Evolutionary conservation across 2,888 invertebrate genomes (phyloP).

Genomic region (Eupithecia dodoneata): DNA sequence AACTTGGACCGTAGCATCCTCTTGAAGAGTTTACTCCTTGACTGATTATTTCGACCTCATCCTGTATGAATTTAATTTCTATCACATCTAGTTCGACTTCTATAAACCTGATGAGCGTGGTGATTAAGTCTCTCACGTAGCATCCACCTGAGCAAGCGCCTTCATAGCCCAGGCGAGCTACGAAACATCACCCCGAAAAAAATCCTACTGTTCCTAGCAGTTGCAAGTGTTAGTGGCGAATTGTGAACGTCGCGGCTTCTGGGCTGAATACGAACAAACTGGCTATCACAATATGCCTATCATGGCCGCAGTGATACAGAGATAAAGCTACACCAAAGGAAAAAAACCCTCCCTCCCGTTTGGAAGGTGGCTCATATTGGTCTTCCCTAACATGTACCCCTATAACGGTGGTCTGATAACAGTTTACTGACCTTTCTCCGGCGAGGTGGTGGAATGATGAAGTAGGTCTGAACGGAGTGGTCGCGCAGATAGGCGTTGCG

Average conservation of each 20-base stretch:
- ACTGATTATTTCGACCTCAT: background rate
- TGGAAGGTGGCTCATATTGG: background rate
- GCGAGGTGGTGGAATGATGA: constrained; percentile 94
- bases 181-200: too few relatives aligned
- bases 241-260: too few relatives aligned
- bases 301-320: too few relatives aligned
- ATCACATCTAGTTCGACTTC: background rate
- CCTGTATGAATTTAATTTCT: background rate
- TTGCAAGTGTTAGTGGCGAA: too few relatives aligned
- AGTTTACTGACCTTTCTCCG: constrained; percentile 88
- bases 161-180: too few relatives aligned
- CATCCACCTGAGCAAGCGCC: too few relatives aligned
- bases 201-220: too few relatives aligned
- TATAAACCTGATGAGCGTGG: background rate
- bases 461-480: constrained; percentile 93
- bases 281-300: too few relatives aligned
- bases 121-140: background rate
- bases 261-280: too few relatives aligned
- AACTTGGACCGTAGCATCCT: background rate
- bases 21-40: background rate
- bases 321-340: too few relatives aligned
- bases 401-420: background rate
- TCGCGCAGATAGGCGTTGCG: constrained; percentile 93
- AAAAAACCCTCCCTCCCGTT: too few relatives aligned
- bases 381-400: background rate